Conservation (phyloP, 2,797 vertebrate genomes). For the Thunnus albacares region DNA sequence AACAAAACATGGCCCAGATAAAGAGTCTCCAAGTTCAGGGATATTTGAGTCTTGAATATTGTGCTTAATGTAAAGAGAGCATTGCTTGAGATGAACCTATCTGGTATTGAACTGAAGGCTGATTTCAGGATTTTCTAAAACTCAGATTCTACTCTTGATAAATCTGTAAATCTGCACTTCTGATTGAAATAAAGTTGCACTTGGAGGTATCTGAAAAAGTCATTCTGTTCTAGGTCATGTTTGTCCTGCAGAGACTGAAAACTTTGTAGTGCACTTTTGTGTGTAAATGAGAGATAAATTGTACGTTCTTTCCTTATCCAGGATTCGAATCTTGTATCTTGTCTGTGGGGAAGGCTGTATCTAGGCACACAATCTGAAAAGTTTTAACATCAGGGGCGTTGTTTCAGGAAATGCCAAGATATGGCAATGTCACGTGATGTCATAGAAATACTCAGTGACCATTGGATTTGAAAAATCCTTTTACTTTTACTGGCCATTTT, state of each 20-base stretch:
- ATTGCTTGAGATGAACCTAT: neutral
- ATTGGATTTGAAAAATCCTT: no score
- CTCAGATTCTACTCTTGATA: neutral
- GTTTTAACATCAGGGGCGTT: no score
- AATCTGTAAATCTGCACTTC: neutral
- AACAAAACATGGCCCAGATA: neutral
- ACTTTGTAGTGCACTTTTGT: neutral
- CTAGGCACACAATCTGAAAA: no score
- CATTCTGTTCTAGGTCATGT: neutral
- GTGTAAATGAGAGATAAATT: neutral
- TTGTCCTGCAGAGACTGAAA: neutral
- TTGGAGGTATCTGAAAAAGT: neutral
- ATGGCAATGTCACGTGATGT: no score
- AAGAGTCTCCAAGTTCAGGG: neutral
- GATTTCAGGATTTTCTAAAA: constrained; percentile 11
- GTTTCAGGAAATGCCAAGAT: no score
- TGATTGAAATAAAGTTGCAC: neutral
- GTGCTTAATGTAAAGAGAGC: neutral
- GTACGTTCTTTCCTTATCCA: no score
- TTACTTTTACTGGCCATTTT: no score
- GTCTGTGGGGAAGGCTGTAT: no score
- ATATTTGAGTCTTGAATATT: constrained; percentile 7
- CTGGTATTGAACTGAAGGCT: neutral
- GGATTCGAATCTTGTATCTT: no score
- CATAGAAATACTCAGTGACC: no score